phyloP scores from a whole-genome alignment of 2,888 invertebrate species.

The Chrysolina haemoptera region DNA sequence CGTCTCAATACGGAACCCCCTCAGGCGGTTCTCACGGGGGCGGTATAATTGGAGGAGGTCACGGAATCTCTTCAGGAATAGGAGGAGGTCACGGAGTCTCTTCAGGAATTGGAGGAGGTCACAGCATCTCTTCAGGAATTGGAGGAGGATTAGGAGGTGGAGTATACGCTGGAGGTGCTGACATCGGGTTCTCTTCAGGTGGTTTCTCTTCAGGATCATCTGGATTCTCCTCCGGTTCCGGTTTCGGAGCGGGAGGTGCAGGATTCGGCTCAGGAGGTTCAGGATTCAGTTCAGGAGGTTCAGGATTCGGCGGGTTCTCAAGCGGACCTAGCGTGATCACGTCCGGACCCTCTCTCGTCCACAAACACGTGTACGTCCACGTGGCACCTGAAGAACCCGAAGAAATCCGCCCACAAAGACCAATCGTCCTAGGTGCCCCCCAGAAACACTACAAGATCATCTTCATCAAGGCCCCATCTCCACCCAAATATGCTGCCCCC shows the following conservation, averaged over 20 bases:
- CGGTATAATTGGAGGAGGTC: not conserved
- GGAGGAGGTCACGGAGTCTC: constrained; percentile 25
- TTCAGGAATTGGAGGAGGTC: constrained; percentile 24
- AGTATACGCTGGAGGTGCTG: constrained; percentile 18
- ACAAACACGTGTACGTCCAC: constrained; percentile 91
- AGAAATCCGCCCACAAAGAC: constrained; percentile 76
- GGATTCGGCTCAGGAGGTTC: constrained; percentile 18
- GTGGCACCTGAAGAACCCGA: constrained; percentile 90
- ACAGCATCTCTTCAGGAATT: constrained; percentile 16
- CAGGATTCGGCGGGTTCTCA: constrained; percentile 10
- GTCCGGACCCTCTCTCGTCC: constrained; percentile 75
- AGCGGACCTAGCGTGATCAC: constrained; percentile 37
- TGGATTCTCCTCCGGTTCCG: constrained; percentile 19
- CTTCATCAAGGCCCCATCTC: constrained; percentile 80
- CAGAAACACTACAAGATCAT: constrained; percentile 94
- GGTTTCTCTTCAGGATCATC: constrained; percentile 14
- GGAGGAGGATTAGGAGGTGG: constrained; percentile 21
- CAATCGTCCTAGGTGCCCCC: constrained; percentile 79
- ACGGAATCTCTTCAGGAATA: constrained; percentile 20
- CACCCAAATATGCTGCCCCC: constrained; percentile 82
- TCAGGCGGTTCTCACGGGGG: constrained; percentile 61
- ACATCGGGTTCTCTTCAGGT: constrained; percentile 6
- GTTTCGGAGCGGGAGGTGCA: not conserved
- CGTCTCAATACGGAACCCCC: constrained; percentile 68
- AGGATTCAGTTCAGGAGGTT: constrained; percentile 5